phyloP scores from a whole-genome alignment of 2,797 vertebrate species.

The Tenualosa ilisha region DNA sequence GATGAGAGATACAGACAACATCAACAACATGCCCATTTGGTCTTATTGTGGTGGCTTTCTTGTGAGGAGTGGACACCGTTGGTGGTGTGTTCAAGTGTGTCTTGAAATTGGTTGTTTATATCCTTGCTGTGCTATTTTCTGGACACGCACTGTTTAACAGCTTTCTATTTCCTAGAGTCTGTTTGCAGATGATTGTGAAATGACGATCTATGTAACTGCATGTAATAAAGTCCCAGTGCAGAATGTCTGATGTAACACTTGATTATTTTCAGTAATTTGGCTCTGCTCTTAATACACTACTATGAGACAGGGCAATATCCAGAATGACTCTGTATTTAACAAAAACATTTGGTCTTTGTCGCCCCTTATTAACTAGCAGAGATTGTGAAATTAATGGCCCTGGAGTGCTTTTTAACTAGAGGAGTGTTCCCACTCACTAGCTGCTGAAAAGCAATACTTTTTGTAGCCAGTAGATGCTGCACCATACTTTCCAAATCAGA shows the following conservation, averaged over 20 bases:
- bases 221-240: conserved; percentile 74
- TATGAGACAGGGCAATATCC: background rate
- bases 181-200: conserved; percentile 65
- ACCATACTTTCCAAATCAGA: conserved; percentile 54
- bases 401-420: background rate
- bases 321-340: background rate
- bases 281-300: background rate
- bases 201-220: conserved; percentile 71
- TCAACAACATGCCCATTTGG: conserved; percentile 37
- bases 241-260: conserved; percentile 16
- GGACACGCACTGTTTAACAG: conserved; percentile 64
- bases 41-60: conserved; percentile 63
- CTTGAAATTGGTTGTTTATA: conserved; percentile 55
- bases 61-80: conserved; percentile 61
- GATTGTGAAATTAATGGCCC: background rate
- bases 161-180: conserved; percentile 55
- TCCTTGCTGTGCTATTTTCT: conserved; percentile 54
- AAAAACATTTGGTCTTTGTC: background rate
- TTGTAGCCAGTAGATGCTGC: conserved; percentile 62
- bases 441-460: conserved; percentile 52
- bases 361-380: background rate
- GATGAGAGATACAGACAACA: background rate
- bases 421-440: background rate
- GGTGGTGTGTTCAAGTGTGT: conserved; percentile 56
- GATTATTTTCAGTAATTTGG: background rate